Percentiles rank a stretch among this genome's conserved stretches.
phyloP scores from a whole-genome alignment of 1,140 invertebrate genomes.

The Aphaenogaster rudis region DNA sequence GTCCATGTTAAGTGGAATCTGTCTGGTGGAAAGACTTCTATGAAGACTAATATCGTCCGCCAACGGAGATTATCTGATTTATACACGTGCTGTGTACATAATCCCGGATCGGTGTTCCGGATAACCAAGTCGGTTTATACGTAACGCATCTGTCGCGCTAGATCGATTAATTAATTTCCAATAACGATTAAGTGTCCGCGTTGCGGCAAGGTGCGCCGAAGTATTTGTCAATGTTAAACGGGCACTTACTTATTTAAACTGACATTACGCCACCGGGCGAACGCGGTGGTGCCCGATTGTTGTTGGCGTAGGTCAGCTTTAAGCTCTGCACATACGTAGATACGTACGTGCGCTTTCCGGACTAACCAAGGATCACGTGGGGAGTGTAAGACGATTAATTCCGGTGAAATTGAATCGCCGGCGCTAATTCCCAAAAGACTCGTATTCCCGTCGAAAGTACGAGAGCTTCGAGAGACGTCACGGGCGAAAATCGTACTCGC shows the following conservation, averaged over 20 bases:
- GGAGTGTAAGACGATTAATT: constrained; percentile 52
- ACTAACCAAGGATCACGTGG: constrained; percentile 49
- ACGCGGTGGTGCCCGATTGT: not conserved
- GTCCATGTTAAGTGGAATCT: not conserved
- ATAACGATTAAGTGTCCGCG: constrained; percentile 51
- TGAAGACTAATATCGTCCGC: constrained; percentile 27
- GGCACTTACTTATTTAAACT: constrained; percentile 57
- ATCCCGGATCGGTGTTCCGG: constrained; percentile 27
- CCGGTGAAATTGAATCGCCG: constrained; percentile 55
- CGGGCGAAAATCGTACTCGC: constrained; percentile 16
- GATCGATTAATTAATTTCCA: constrained; percentile 64
- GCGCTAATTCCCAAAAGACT: constrained; percentile 58
- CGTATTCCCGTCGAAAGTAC: constrained; percentile 32
- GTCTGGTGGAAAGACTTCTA: constrained; percentile 4
- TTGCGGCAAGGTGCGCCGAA: constrained; percentile 38
- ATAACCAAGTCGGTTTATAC: constrained; percentile 32
- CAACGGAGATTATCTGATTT: constrained; percentile 50
- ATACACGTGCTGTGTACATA: constrained; percentile 26
- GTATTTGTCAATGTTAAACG: constrained; percentile 56
- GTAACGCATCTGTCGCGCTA: constrained; percentile 48
- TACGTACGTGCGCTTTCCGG: constrained; percentile 35
- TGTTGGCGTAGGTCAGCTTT: constrained; percentile 58
- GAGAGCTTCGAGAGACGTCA: constrained; percentile 18
- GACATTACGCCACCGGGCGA: not conserved
- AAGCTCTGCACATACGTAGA: constrained; percentile 28